These are phyloP conservation scores for Toxotes chatareus DNA, from an alignment of 2,113 vertebrate species.

Conservation along the genomic window DNA sequence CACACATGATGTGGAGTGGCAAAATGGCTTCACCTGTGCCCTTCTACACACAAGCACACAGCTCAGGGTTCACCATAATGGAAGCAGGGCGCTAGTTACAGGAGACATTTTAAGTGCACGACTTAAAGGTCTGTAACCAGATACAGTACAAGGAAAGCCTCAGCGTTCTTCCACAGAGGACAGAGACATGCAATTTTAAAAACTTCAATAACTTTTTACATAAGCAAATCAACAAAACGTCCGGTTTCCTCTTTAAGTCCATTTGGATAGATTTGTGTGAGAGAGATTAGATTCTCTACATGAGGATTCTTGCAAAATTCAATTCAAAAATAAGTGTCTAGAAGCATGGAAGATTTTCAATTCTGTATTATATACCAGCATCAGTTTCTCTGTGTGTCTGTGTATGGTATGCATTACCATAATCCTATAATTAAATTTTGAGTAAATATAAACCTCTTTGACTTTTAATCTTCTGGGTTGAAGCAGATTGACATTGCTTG, in stretches of 20 bases:
- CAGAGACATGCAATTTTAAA: conserved; percentile 14
- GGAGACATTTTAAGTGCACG: conserved; percentile 79
- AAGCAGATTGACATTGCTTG: neutral
- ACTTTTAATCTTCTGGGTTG: neutral
- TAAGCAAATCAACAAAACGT: conserved; percentile 15
- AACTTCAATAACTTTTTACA: conserved; percentile 5
- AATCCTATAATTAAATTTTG: neutral
- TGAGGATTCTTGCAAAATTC: neutral
- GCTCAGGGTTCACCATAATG: conserved; percentile 62
- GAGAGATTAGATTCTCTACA: neutral
- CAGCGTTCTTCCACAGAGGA: conserved; percentile 42
- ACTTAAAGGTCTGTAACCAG: conserved; percentile 75
- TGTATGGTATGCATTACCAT: neutral
- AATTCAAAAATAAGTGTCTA: neutral
- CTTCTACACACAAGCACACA: conserved; percentile 48
- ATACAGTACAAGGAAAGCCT: conserved; percentile 59
- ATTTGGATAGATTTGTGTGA: conserved; percentile 25
- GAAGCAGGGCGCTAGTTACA: conserved; percentile 72
- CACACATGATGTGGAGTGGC: conserved; percentile 55
- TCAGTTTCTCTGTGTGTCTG: neutral
- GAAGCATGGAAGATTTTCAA: neutral
- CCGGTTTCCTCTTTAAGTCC: neutral
- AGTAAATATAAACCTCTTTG: conserved; percentile 17
- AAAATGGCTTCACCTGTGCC: conserved; percentile 70
- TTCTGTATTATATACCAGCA: neutral